A percentile compares a stretch with the other conserved stretches of the same genome.
Conservation (phyloP, 2,797 vertebrate genomes). For the Diplodus puntazzo region DNA sequence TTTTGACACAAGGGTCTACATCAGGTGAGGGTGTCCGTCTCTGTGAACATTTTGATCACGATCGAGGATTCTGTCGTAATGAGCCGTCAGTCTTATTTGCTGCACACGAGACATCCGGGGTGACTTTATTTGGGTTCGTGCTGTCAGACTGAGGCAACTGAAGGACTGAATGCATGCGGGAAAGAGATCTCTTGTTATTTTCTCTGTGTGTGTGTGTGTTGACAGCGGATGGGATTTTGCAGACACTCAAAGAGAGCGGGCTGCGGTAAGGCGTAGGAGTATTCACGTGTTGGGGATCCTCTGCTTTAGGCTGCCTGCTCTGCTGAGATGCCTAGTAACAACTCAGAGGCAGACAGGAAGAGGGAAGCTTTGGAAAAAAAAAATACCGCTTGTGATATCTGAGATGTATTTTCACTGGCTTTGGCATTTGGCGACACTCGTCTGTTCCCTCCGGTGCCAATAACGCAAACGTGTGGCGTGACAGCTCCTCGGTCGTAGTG, state of each 20-base stretch:
- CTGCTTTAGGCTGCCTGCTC: slow-evolving; percentile 63
- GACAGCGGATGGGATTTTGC: slow-evolving; percentile 43
- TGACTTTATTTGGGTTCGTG: slow-evolving; percentile 27
- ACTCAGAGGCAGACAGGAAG: slow-evolving; percentile 13
- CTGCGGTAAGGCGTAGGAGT: slow-evolving; percentile 70
- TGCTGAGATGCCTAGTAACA: slow-evolving; percentile 74
- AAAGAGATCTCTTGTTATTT: no score
- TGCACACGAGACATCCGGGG: slow-evolving; percentile 5
- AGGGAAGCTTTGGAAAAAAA: slow-evolving; percentile 19
- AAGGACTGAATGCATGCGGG: no score
- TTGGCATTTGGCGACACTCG: neutral
- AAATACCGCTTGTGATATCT: neutral
- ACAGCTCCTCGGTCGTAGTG: neutral
- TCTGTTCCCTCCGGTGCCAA: neutral
- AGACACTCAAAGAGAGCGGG: slow-evolving; percentile 57
- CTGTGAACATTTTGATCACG: neutral
- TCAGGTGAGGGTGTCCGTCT: neutral
- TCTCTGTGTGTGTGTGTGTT: slow-evolving; percentile 5
- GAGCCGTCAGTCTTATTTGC: neutral
- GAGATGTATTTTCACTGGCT: neutral
- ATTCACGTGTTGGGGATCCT: slow-evolving; percentile 78
- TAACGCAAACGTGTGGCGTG: neutral
- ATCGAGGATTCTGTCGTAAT: neutral
- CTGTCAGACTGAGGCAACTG: no score
- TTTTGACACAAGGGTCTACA: slow-evolving; percentile 27